Percentiles rank a stretch among this genome's conserved stretches.
Conservation (phyloP, 2,113 vertebrate species). For the Pterophyllum scalare region DNA sequence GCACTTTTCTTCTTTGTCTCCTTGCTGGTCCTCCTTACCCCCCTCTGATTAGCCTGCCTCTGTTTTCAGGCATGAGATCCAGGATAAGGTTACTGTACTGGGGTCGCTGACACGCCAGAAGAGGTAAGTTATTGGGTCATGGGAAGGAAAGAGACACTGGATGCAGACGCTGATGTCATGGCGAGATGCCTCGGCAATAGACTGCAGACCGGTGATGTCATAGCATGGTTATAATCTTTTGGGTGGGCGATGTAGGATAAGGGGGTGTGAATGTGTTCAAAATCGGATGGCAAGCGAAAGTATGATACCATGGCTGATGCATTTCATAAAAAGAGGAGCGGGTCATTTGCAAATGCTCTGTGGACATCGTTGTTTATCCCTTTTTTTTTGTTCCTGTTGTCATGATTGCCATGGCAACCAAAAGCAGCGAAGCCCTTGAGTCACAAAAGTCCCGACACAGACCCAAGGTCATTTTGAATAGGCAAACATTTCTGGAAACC, state of each 20-base stretch:
- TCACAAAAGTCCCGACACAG: background rate
- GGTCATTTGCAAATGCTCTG: background rate
- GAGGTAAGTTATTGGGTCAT: constrained; percentile 40
- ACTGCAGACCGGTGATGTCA: constrained; percentile 67
- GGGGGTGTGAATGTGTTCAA: background rate
- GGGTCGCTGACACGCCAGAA: constrained; percentile 35
- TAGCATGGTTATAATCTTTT: constrained; percentile 14
- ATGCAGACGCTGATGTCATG: constrained; percentile 65
- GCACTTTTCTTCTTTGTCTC: constrained; percentile 31
- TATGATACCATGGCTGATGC: background rate
- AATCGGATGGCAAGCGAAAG: background rate
- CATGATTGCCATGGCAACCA: background rate
- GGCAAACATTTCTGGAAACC: constrained; percentile 14
- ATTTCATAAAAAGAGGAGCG: background rate
- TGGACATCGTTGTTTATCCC: background rate
- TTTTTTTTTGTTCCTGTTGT: background rate
- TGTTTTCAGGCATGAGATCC: constrained; percentile 6
- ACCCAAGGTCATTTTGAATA: constrained; percentile 21
- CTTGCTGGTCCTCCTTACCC: constrained; percentile 3
- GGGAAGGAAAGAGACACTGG: constrained; percentile 37
- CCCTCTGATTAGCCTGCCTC: background rate
- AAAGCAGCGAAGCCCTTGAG: background rate
- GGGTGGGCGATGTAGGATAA: background rate
- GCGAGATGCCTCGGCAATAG: constrained; percentile 42
- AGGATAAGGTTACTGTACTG: constrained; percentile 38